phyloP scores from a whole-genome alignment of 2,888 invertebrate species.

The Listrodromus nycthemerus region DNA sequence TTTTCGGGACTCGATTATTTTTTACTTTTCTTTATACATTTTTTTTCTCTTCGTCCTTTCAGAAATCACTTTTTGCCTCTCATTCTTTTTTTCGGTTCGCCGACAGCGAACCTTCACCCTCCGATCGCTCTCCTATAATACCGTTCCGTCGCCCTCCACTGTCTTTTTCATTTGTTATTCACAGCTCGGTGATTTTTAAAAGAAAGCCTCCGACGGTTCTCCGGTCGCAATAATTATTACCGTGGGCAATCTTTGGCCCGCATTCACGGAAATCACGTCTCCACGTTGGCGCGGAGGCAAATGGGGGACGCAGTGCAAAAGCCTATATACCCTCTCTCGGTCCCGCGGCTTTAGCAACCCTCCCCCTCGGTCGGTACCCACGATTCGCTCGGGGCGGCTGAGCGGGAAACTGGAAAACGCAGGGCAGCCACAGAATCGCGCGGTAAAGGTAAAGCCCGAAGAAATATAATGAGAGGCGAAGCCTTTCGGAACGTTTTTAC shows the following conservation, averaged over 20 bases:
- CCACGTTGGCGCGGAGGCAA: slow-evolving; percentile 22
- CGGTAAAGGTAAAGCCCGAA: slow-evolving; percentile 57
- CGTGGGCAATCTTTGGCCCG: slow-evolving; percentile 77
- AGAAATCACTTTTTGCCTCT: slow-evolving; percentile 35
- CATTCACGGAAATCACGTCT: slow-evolving; percentile 75
- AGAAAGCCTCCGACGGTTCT: slow-evolving; percentile 67
- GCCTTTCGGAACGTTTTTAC: slow-evolving; percentile 65
- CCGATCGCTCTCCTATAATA: slow-evolving; percentile 35
- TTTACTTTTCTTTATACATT: slow-evolving; percentile 22
- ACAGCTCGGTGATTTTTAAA: slow-evolving; percentile 75
- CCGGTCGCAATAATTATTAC: slow-evolving; percentile 77
- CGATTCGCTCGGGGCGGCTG: slow-evolving; percentile 41
- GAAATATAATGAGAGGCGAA: slow-evolving; percentile 76
- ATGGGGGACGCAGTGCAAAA: slow-evolving; percentile 35
- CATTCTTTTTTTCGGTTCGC: slow-evolving; percentile 31
- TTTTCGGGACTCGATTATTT: slow-evolving; percentile 31
- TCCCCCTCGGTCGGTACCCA: slow-evolving; percentile 42
- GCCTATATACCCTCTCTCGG: not conserved
- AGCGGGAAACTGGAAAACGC: slow-evolving; percentile 43
- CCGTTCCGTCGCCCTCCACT: slow-evolving; percentile 37
- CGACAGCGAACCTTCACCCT: slow-evolving; percentile 34
- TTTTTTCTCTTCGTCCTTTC: slow-evolving; percentile 27
- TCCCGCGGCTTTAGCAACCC: slow-evolving; percentile 4
- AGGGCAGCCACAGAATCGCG: slow-evolving; percentile 39
- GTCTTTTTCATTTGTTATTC: slow-evolving; percentile 77